A percentile compares a stretch with the other conserved stretches of the same genome.
phyloP scores from a whole-genome alignment of 1,140 invertebrate genomes.

The Orussus abietinus region DNA sequence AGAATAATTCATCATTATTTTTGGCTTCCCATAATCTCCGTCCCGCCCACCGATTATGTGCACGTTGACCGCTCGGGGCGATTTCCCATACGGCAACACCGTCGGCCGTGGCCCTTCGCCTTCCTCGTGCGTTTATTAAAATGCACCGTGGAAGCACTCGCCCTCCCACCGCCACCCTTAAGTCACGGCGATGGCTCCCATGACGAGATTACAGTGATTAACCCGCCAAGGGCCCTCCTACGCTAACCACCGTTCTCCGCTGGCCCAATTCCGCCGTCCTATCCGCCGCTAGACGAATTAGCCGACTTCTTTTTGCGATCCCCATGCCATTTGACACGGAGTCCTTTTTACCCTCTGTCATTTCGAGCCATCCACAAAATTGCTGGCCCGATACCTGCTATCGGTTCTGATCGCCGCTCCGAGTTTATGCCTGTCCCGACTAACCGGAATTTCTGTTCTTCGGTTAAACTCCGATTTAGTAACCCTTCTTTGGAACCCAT shows the following conservation, averaged over 20 bases:
- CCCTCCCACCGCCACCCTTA: slow-evolving; percentile 1
- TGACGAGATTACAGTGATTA: slow-evolving; percentile 43
- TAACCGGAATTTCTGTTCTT: too few relatives aligned
- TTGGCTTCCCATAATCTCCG: slow-evolving; percentile 39
- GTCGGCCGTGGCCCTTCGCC: slow-evolving; percentile 19
- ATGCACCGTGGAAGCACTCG: slow-evolving; percentile 20
- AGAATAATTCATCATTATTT: slow-evolving; percentile 39
- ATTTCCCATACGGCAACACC: slow-evolving; percentile 43
- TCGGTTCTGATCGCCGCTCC: too few relatives aligned
- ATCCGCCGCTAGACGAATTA: too few relatives aligned
- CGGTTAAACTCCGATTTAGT: too few relatives aligned
- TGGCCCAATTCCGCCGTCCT: slow-evolving; percentile 34
- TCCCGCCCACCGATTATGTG: slow-evolving; percentile 40
- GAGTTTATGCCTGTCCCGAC: too few relatives aligned
- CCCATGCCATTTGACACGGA: too few relatives aligned
- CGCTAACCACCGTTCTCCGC: slow-evolving; percentile 34
- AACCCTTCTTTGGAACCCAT: too few relatives aligned
- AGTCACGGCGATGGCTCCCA: slow-evolving; percentile 22
- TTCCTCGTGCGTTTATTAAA: slow-evolving; percentile 31
- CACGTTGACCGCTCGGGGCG: slow-evolving; percentile 33
- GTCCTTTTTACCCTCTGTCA: too few relatives aligned
- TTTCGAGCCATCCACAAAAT: too few relatives aligned
- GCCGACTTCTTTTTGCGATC: too few relatives aligned
- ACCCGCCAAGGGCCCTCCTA: slow-evolving; percentile 29
- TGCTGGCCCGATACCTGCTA: too few relatives aligned